Base-by-base conservation (phyloP, 2,113 vertebrate species). In the Bothrops jararaca region DNA sequence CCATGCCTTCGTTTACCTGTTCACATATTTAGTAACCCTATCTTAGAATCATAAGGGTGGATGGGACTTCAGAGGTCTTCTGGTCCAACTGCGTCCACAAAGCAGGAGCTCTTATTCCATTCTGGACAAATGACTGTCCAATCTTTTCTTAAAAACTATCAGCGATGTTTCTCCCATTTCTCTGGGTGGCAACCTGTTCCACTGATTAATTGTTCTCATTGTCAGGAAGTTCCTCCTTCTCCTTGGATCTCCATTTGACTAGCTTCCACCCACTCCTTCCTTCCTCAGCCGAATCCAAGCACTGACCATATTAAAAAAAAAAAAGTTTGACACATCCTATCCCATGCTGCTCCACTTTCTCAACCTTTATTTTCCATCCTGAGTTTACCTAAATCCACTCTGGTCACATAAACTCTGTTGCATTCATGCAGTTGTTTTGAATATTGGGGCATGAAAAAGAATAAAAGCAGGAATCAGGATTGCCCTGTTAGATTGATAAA, bases 401-500 rank as follows among this genome's bases (percentile, higher is more conserved):
- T 85, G 39, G 12, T 95, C 92, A 95, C 4, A 0, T 42, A 53
- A 89, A 89, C 92, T 95, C 89, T 95, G 92, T 87, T 60, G 91
- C 87, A 93, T 97, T 95, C 95, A 93, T 96, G 96, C 52, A 74
- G 95, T 95, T 94, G 93, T 95, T 96, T 96, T 39, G 64, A 94
- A 92, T 94, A 95, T 85, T 0, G 2, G 80, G 91, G 85, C 91
- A 48, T 93, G 95, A 94, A 96, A 97, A 97, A 97, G 98, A 97
- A 92, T 45, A 97, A 96, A 96, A 98, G 95, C 95, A 54, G 94
- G 95, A 97, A 96, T 98, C 98, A 98, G 98, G 98, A 97, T 97
- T 97, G 95, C 97, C 97, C 97, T 97, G 98, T 97, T 97, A 98
- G 98, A 98, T 98, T 98, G 97, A 97, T 97, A 97, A 97, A 97